Evolutionary conservation across 2,888 invertebrate species (phyloP).

Genomic region (Melieria crassipennis): DNA sequence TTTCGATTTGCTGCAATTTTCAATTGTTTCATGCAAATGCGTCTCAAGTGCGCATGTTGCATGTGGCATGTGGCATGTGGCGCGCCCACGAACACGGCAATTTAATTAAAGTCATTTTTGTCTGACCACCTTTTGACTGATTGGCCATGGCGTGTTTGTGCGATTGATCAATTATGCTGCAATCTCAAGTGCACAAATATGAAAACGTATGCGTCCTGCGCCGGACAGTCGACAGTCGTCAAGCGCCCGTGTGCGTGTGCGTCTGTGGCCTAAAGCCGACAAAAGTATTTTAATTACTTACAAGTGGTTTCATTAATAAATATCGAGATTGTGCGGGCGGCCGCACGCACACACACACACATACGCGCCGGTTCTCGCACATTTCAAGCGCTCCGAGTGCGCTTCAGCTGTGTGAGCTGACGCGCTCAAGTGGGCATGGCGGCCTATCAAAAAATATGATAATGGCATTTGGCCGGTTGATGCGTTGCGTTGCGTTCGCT

Average conservation of each 20-base stretch:
- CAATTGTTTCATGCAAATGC: conserved; percentile 29
- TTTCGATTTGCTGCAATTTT: conserved; percentile 9
- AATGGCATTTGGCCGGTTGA: no score
- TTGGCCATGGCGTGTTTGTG: conserved; percentile 7
- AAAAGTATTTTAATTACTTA: conserved; percentile 27
- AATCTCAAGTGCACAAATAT: conserved; percentile 28
- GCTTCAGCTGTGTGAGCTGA: no score
- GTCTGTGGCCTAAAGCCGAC: conserved; percentile 7
- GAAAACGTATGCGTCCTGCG: conserved; percentile 13
- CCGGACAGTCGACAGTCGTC: neutral
- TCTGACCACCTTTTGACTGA: conserved; percentile 34
- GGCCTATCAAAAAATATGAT: no score
- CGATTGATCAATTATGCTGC: conserved; percentile 28
- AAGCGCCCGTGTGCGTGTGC: neutral
- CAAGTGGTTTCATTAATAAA: conserved; percentile 28
- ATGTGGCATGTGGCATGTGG: conserved; percentile 6
- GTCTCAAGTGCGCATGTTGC: conserved; percentile 17
- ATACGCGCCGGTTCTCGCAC: no score
- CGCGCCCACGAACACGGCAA: conserved; percentile 22
- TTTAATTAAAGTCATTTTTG: conserved; percentile 42
- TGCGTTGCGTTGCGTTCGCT: no score
- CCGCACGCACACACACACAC: no score
- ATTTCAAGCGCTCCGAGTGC: no score
- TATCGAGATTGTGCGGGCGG: neutral
- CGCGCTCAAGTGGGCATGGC: no score